A percentile compares a stretch with the other conserved stretches of the same genome.
These are phyloP conservation scores for Anagyrus pseudococci DNA, from an alignment of 2,888 invertebrate genomes.

Conservation along the genomic window DNA sequence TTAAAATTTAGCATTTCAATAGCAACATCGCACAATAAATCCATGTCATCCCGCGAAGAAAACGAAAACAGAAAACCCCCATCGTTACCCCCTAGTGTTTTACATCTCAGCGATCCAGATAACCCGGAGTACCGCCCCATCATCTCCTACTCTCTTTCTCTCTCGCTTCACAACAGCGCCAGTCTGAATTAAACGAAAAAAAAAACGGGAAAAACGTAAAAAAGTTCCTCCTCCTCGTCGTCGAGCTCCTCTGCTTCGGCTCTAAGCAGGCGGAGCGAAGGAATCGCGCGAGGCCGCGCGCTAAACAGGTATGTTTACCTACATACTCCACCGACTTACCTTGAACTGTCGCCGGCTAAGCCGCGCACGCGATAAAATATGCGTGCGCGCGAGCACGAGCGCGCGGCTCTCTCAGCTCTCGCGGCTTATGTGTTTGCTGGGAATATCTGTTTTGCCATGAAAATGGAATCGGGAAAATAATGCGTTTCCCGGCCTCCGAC, in stretches of 20 bases:
- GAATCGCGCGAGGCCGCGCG: slow-evolving; percentile 15
- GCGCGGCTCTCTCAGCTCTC: not conserved
- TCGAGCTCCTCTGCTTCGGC: too few species aligned
- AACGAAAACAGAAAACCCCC: too few species aligned
- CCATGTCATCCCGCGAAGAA: too few species aligned
- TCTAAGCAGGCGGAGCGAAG: slow-evolving; percentile 12
- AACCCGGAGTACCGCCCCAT: too few species aligned
- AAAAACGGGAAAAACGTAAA: too few species aligned
- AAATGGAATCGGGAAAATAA: slow-evolving; percentile 13
- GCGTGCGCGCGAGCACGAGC: not conserved
- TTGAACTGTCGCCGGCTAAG: slow-evolving; percentile 44
- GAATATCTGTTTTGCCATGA: slow-evolving; percentile 7
- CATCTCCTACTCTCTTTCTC: too few species aligned
- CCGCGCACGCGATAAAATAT: slow-evolving; percentile 33
- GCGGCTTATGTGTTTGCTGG: not conserved
- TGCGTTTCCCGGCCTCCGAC: not conserved
- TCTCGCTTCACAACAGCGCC: too few species aligned
- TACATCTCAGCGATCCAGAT: too few species aligned
- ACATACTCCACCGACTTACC: slow-evolving; percentile 40
- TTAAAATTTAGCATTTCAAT: too few species aligned
- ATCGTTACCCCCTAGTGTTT: too few species aligned
- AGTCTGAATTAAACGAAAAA: too few species aligned
- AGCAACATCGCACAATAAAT: too few species aligned
- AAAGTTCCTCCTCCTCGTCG: not conserved
- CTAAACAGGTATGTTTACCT: slow-evolving; percentile 37